phyloP scores from a whole-genome alignment of 2,888 invertebrate species.

The Spilosoma lubricipeda region DNA sequence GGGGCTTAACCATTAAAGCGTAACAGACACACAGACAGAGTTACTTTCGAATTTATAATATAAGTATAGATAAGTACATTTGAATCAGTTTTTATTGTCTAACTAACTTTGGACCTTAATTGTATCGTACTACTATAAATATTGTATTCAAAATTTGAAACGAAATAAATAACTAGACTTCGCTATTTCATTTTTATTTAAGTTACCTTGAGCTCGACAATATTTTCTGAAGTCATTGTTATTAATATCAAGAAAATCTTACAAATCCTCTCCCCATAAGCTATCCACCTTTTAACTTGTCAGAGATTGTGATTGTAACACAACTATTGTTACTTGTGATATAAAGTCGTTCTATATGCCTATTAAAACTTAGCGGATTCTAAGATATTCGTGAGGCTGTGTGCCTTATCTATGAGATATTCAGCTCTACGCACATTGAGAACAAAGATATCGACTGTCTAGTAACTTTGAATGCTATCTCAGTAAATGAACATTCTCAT shows the following conservation, averaged over 20 bases:
- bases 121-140: no score
- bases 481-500: constrained; percentile 74
- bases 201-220: not conserved
- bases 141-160: not conserved
- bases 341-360: not conserved
- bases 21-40: no score
- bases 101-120: no score
- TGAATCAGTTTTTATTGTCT: no score
- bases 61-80: no score
- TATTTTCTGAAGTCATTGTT: not conserved
- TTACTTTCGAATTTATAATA: no score
- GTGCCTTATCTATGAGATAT: constrained; percentile 43
- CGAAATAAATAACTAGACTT: not conserved
- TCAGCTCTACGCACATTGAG: constrained; percentile 48
- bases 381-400: not conserved
- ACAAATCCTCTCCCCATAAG: not conserved
- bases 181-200: not conserved
- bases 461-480: constrained; percentile 77
- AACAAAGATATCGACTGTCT: constrained; percentile 78
- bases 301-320: not conserved
- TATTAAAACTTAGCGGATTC: not conserved
- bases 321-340: not conserved
- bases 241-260: not conserved
- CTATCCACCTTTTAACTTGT: not conserved
- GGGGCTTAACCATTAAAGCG: no score